Base-by-base conservation (phyloP, 2,888 invertebrate species). In the Brassicogethes aeneus region DNA sequence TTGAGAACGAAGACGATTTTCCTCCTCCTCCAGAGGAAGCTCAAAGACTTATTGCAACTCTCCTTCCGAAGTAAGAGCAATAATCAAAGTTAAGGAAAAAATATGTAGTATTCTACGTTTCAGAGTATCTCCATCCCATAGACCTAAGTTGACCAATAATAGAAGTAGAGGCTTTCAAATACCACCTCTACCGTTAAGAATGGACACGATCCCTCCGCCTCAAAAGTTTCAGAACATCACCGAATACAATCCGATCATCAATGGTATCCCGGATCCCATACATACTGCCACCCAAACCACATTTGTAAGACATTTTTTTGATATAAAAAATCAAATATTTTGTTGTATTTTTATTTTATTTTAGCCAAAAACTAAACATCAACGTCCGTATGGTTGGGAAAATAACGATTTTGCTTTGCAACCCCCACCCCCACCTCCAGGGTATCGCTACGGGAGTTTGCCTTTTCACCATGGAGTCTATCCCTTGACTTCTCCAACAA, bases 21-120 rank as follows among this genome's bases (percentile, higher is more conserved):
- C 84, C 84, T 44, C 84, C 84, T 37, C 83, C 84, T 33, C 83
- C 84, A 1, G 84, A 85, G 63, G 84, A 84, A 66, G 85, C 85
- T 10, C 76, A 84, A 64, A 73, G 83, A 46, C 80, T 85, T 55
- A 85, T 85, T 53, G 81, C 84, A 42, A 82, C 82, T 39, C 71
- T 85, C 48, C 70, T 85, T 58, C 84, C 85, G 40, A 82, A 82
- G 85, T 85, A 70, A 71, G 70, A 69, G 23, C 13, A 23, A 7
- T 23, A 7, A 23, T 23, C 10, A 23, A 23, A 23, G 5, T 23
- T 23, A 5, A 23, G 10, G 10, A 7, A 23, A 7, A 7, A 7
- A 7, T 23, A 23, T 23, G 10, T 23, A 23, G 23, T 23, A n/a
- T n/a, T n/a, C n/a, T n/a, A 41, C 52, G 52, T 64, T 64, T 40